A percentile compares a stretch with the other conserved stretches of the same genome.
These are phyloP conservation scores for Cheilosia vernalis DNA, from an alignment of 2,888 invertebrate species.

Conservation along the genomic window DNA sequence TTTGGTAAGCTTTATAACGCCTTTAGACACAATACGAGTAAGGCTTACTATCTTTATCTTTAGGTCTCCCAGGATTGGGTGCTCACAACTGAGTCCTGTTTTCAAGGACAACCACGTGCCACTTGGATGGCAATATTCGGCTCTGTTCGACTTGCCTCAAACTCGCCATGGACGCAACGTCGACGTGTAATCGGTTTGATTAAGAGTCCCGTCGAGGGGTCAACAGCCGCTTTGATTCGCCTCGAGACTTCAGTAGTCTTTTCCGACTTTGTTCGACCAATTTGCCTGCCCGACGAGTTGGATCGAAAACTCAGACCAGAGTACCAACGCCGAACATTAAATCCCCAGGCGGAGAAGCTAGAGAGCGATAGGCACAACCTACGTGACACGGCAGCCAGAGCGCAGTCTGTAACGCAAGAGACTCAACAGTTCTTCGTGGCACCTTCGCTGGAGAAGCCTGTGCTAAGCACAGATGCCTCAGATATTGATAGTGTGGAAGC, in stretches of 20 bases:
- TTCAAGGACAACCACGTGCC: constrained; percentile 93
- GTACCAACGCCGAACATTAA: constrained; percentile 79
- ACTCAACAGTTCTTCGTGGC: constrained; percentile 82
- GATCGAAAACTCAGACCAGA: constrained; percentile 78
- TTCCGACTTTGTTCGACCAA: constrained; percentile 93
- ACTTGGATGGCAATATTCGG: constrained; percentile 94
- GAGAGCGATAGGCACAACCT: constrained; percentile 76
- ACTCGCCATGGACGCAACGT: constrained; percentile 95
- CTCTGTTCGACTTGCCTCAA: constrained; percentile 89
- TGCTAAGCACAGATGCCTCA: constrained; percentile 29
- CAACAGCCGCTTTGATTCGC: constrained; percentile 91
- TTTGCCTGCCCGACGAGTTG: constrained; percentile 89
- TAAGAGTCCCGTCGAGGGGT: constrained; percentile 94
- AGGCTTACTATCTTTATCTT: not conserved
- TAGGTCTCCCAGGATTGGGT: constrained; percentile 90
- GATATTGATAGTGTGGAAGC: constrained; percentile 77
- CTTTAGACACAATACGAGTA: too few relatives aligned
- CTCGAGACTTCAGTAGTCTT: constrained; percentile 89
- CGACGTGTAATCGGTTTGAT: constrained; percentile 93
- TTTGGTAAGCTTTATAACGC: constrained; percentile 84
- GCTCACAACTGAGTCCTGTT: constrained; percentile 93
- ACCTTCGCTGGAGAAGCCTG: constrained; percentile 77
- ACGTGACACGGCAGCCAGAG: constrained; percentile 47
- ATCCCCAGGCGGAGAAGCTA: constrained; percentile 81
- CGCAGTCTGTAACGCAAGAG: constrained; percentile 78